Percentiles rank a stretch among this genome's conserved stretches.
Evolutionary conservation across 2,113 vertebrate genomes (phyloP).

Genomic region (Heterotis niloticus): DNA sequence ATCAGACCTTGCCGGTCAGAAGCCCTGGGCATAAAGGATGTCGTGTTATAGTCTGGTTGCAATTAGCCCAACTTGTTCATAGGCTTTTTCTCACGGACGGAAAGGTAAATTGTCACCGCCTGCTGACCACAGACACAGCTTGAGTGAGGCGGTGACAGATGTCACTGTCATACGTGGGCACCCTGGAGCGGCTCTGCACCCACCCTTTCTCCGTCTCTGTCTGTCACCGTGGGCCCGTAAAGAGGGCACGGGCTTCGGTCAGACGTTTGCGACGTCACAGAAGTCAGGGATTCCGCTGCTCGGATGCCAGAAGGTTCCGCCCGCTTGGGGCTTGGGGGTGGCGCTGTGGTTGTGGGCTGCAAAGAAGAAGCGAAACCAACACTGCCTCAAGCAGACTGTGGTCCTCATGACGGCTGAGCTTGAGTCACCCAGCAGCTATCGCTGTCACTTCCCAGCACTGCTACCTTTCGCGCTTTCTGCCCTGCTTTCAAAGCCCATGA

Average conservation of each 20-base stretch:
- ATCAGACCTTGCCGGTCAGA: conserved; percentile 38
- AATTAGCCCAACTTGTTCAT: conserved; percentile 43
- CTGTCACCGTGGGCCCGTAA: background rate
- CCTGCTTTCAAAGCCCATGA: background rate
- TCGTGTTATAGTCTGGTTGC: conserved; percentile 45
- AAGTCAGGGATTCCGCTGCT: conserved; percentile 54
- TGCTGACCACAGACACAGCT: conserved; percentile 13
- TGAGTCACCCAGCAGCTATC: background rate
- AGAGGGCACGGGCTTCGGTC: conserved; percentile 28
- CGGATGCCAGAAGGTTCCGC: conserved; percentile 46
- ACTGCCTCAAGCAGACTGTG: conserved; percentile 36
- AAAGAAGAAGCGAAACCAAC: conserved; percentile 60
- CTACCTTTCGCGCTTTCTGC: too few species aligned
- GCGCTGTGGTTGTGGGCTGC: conserved; percentile 41
- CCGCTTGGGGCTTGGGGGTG: conserved; percentile 30
- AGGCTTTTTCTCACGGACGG: conserved; percentile 31
- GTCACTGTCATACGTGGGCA: conserved; percentile 40
- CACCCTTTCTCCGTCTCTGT: conserved; percentile 15
- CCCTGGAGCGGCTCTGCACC: conserved; percentile 15
- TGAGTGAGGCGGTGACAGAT: conserved; percentile 28
- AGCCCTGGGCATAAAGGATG: conserved; percentile 49
- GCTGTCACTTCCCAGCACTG: background rate
- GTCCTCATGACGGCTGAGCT: conserved; percentile 24
- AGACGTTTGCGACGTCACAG: conserved; percentile 53
- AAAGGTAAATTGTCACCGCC: conserved; percentile 18